Conservation (phyloP, 2,113 vertebrate genomes). For the Axis porcinus region DNA sequence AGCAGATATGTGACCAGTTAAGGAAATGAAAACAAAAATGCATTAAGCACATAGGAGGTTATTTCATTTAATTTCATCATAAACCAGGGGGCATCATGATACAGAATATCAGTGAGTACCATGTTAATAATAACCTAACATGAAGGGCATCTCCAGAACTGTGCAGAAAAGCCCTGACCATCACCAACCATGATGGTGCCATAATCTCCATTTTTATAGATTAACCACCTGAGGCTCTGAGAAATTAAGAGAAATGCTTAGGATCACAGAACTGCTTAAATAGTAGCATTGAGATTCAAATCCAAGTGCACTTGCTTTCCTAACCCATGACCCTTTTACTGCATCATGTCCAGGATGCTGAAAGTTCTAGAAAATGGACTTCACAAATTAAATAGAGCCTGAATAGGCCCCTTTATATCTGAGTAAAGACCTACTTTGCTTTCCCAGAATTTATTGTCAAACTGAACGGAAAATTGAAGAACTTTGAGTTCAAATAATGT, state of each 20-base stretch:
- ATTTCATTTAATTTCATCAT: background rate
- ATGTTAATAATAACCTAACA: background rate
- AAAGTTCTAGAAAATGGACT: background rate
- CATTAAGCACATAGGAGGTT: background rate
- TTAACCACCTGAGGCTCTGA: background rate
- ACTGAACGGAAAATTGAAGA: background rate
- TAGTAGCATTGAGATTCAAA: background rate
- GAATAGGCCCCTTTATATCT: background rate
- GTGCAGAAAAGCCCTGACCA: background rate
- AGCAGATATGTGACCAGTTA: background rate
- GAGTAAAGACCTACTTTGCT: constrained; percentile 2
- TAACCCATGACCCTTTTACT: background rate
- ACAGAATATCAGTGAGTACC: background rate
- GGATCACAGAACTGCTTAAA: background rate
- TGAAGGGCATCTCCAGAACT: background rate
- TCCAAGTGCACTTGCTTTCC: background rate
- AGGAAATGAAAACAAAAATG: background rate
- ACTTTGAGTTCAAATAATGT: constrained; percentile 58
- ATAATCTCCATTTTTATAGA: background rate
- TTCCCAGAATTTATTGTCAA: constrained; percentile 43
- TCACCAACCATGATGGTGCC: background rate
- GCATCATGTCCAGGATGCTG: background rate
- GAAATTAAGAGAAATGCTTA: background rate
- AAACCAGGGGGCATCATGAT: background rate
- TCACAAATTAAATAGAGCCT: background rate